Evolutionary conservation across 2,113 vertebrate species (phyloP).

Genomic region (Oxygymnocypris stewartii): DNA sequence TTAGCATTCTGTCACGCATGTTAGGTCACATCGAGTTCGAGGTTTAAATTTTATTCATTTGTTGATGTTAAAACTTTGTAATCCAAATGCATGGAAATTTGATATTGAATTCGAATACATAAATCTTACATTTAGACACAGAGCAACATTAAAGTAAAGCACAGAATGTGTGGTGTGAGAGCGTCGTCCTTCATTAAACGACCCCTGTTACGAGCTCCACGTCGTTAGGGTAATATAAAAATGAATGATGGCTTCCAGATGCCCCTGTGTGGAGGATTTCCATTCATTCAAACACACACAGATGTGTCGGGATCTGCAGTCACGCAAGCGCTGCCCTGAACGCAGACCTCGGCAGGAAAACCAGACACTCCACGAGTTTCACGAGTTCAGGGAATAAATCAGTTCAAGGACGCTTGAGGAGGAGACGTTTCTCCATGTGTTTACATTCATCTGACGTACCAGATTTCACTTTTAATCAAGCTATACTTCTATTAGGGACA

Average conservation of each 20-base stretch:
- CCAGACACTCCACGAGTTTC: conserved; percentile 68
- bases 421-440: not conserved
- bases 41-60: not conserved
- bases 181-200: conserved; percentile 56
- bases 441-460: not conserved
- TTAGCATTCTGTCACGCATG: no score
- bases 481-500: not conserved
- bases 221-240: conserved; percentile 60
- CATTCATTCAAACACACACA: conserved; percentile 1
- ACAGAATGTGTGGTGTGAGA: not conserved
- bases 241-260: conserved; percentile 61
- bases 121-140: not conserved
- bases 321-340: conserved; percentile 74
- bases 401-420: conserved; percentile 64
- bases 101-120: not conserved
- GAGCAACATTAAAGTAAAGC: not conserved
- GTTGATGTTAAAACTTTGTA: not conserved
- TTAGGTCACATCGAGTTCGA: no score
- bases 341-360: conserved; percentile 71
- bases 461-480: not conserved
- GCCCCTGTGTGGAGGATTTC: conserved; percentile 55
- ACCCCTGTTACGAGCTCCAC: conserved; percentile 55
- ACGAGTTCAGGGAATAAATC: conserved; percentile 74
- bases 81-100: not conserved
- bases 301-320: conserved; percentile 59